Evolutionary conservation across 1,140 invertebrate genomes (phyloP).

Genomic region (Myzus persicae): DNA sequence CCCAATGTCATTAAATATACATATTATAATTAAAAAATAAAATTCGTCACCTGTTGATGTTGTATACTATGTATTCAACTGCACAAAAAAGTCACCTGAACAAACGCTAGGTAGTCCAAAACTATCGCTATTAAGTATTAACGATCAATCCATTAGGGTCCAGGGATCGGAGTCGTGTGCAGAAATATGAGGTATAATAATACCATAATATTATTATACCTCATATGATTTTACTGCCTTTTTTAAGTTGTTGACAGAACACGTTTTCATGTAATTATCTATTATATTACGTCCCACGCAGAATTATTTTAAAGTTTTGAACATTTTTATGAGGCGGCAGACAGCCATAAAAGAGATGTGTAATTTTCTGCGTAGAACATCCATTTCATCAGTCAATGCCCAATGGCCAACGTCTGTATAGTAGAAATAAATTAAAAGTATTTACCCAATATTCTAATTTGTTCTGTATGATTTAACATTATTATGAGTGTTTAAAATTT

Average conservation of each 20-base stretch:
- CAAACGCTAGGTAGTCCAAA: neutral
- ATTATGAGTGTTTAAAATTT: neutral
- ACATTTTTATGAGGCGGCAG: neutral
- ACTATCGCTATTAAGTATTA: neutral
- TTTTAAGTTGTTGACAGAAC: neutral
- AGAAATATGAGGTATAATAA: neutral
- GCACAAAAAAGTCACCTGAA: neutral
- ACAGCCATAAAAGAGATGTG: neutral
- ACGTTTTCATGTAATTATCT: neutral
- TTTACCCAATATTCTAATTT: neutral
- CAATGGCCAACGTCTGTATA: neutral
- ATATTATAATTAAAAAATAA: no score
- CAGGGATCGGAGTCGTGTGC: neutral
- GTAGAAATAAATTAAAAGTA: neutral
- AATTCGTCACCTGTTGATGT: neutral
- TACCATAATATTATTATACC: no score
- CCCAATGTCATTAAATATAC: neutral
- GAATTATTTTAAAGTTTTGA: neutral
- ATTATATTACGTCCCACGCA: neutral
- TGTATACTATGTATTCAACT: neutral
- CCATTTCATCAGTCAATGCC: neutral
- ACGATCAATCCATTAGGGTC: neutral
- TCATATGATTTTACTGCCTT: neutral
- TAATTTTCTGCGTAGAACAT: neutral
- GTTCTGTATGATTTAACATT: neutral